Evolutionary conservation across 2,113 vertebrate genomes (phyloP), one percentile per base, ranked within the genome.

Genomic region (Cyphomyrus plagiostoma): DNA sequence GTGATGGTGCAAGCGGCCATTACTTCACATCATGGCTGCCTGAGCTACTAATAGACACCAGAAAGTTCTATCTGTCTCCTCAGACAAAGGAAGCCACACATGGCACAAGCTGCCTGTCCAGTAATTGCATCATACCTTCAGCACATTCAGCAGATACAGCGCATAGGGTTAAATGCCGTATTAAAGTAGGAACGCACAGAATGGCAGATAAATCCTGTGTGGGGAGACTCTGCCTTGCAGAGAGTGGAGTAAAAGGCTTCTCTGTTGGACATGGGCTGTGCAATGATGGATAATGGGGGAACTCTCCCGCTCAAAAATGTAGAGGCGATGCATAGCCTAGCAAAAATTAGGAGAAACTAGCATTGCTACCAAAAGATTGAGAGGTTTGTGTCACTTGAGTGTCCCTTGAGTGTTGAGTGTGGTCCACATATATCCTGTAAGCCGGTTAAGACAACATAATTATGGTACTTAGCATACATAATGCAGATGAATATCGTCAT

Each of bases 51-150:
- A n/a, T 21, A 74, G 42, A 77, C 17, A 46, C 26, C 45, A 74
- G n/a, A 30, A 46, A 23, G 45, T 42, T 87, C 84, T 66, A 53
- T 48, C 42, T 90, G 87, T 66, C 62, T 87, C 83, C 83, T 90
- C 88, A 92, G 46, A 83, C 82, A 52, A 88, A n/a, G 26, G 70
- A 87, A 85, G 87, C 89, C 88, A 26, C 62, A 90, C 39, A n/a
- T n/a, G 42, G 86, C 58, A 58, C 53, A 83, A n/a, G 86, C 48
- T 88, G 87, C 50, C 52, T 85, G 88, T 48, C 48, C 86, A 70
- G 30, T 66, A 89, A 88, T 90, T 89, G 90, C 88, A 86, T 74
- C 88, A 85, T 90, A 74, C 89, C 77, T 70, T 56, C 4, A 13
- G 48, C n/a, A 30, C 49, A 58, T 39, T 89, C 50, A 86, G 87